Base-by-base conservation (phyloP, 2,797 vertebrate genomes). In the Orientallactaga sibirica region DNA sequence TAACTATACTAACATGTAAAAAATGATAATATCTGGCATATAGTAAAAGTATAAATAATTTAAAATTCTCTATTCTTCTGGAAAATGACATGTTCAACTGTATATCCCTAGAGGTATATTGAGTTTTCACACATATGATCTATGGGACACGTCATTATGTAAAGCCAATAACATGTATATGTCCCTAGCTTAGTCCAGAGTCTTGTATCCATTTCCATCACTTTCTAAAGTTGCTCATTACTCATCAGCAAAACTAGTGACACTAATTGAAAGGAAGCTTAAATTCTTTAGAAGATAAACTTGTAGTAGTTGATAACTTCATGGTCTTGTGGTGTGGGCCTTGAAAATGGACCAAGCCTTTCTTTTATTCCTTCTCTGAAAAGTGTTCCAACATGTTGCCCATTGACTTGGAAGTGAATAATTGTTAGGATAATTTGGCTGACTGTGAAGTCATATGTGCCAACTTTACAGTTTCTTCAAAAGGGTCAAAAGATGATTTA, bases 401-500 rank as follows among this genome's bases (percentile, higher is more conserved):
- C 41, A 22, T 43, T 25, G 73, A 74, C 29, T 14, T n/a, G 3
- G 67, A 70, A 15, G n/a, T 70, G 68, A 29, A 70, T 33, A 18
- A 70, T n/a, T 70, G 15, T 70, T 29, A 70, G 33, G 15, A 33
- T 70, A 29, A 5, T 33, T 18, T 70, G n/a, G 29, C n/a, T 48
- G n/a, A 70, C n/a, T 70, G 68, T 48, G 48, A 70, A 48, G 22
- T 33, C 29, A 7, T 33, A 19, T 70, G 33, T 18, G 43, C 3
- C 9, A 8, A 66, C 64, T 2, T 18, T 66, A 5, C 48, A 48
- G 48, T 48, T 48, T 48, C 7, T 48, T 48, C 22, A 82, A 64
- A 48, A 25, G 1, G 64, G 10, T 83, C 43, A 70, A 81, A 83
- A 99, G 99, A 93, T 99, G 94, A 66, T 98, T 94, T 98, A 98